These are phyloP conservation scores for Amyelois transitella DNA, from an alignment of 1,140 invertebrate species.

Conservation along the genomic window DNA sequence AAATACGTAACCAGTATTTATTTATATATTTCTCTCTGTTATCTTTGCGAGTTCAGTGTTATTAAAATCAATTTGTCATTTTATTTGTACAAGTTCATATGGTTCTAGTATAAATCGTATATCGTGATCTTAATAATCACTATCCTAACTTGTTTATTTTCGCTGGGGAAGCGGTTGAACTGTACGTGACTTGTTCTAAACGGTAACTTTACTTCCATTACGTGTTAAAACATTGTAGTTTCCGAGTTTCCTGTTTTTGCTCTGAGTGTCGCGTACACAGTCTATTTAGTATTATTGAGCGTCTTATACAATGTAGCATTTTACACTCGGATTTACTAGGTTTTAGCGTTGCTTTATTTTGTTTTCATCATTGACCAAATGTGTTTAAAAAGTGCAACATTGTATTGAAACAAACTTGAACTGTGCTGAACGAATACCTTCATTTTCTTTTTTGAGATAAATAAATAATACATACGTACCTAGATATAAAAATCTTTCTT, in stretches of 20 bases:
- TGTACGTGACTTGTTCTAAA: not conserved
- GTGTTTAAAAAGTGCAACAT: not conserved
- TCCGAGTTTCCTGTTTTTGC: not conserved
- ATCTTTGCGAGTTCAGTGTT: no score
- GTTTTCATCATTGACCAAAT: not conserved
- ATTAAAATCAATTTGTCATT: no score
- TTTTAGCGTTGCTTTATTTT: not conserved
- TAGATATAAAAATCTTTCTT: no score
- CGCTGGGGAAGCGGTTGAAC: not conserved
- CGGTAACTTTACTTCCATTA: not conserved
- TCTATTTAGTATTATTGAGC: not conserved
- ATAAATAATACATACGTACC: no score
- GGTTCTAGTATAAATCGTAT: no score
- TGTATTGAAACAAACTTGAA: no score
- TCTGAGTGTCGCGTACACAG: not conserved
- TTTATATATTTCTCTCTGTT: no score
- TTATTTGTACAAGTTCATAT: no score
- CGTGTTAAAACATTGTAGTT: not conserved
- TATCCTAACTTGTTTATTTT: not conserved
- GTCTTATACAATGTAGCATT: not conserved
- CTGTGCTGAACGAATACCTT: no score
- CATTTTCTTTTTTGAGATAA: no score
- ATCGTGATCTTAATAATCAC: no score
- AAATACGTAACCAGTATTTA: no score
- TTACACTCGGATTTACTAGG: not conserved